Evolutionary conservation across 2,888 invertebrate species (phyloP), one percentile per base, ranked within the genome.

Genomic region (Pammene fasciana): DNA sequence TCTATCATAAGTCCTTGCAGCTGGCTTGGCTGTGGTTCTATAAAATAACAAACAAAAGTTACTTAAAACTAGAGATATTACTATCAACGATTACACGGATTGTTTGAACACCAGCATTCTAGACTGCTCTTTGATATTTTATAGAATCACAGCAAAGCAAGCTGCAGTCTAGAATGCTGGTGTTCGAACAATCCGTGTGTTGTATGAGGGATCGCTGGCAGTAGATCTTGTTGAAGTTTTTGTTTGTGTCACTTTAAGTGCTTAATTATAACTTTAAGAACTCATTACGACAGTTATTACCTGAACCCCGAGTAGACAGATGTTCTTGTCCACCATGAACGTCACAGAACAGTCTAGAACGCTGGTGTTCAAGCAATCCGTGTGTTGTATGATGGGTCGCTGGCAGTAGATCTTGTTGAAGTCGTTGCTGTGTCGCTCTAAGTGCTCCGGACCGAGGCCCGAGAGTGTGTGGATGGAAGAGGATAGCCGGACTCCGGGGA

Each of bases 241-340:
- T 76, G 71, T 80, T n/a, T 80, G 74, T 75, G 75, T 0, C 76
- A 66, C 73, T 79, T 78, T 68, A 75, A 65, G 7, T 85, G 82
- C 74, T 87, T 3, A 26, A 26, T 1, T 26, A 1, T 3, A 26
- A 26, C 26, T 26, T 3, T 26, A 26, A 26, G 26, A 26, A 4
- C 26, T 26, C 26, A 26, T 26, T 26, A 26, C 4, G 1, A 26
- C 1, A 4, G 26, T 3, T 26, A 38, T 50, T 77, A 94, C 94
- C 94, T 95, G 94, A 60, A 96, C 94, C 43, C 96, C 97, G 75
- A 95, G 93, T 57, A 97, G 93, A 81, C 96, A 96, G 76, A 97
- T 95, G 82, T 96, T 96, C 81, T 95, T 95, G 82, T 97, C 96
- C 59, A 96, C 97, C 80, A 95, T 95, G 84, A 97, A 97, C 3